phyloP scores from a whole-genome alignment of 1,140 invertebrate genomes.

The Palaemon carinicauda region DNA sequence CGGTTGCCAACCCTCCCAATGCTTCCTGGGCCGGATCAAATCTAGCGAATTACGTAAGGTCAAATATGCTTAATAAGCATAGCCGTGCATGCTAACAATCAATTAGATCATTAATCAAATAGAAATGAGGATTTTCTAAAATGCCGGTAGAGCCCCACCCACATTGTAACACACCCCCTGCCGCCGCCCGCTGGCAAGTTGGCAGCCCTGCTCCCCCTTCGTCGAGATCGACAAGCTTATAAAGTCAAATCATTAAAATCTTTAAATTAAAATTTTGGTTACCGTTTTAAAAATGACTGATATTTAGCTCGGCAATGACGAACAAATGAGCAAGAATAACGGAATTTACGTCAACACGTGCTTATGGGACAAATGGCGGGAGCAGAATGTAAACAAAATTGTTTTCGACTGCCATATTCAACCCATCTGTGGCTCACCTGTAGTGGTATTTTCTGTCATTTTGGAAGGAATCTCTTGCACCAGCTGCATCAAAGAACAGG shows the following conservation, averaged over 20 bases:
- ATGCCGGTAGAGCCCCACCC: conserved; percentile 6
- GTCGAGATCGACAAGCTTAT: conserved; percentile 17
- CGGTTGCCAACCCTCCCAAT: neutral
- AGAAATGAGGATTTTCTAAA: neutral
- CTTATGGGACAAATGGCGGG: neutral
- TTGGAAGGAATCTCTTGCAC: conserved; percentile 33
- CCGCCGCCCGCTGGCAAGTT: neutral
- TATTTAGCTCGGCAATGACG: no score
- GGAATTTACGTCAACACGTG: conserved; percentile 5
- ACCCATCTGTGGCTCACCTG: neutral
- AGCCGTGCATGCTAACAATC: no score
- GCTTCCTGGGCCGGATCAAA: no score
- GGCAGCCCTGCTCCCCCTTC: conserved; percentile 4
- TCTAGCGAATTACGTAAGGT: no score
- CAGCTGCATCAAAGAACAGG: conserved; percentile 14
- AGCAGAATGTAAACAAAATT: conserved; percentile 35
- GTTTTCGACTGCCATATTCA: neutral
- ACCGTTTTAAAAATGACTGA: no score
- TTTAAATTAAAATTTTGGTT: no score
- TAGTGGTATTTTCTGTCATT: conserved; percentile 32
- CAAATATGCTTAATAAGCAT: no score
- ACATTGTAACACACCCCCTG: neutral
- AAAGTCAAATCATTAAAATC: neutral
- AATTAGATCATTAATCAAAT: no score
- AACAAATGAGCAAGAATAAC: no score